Base-by-base conservation (phyloP, 2,113 vertebrate species). In the Scartelaos histophorus region DNA sequence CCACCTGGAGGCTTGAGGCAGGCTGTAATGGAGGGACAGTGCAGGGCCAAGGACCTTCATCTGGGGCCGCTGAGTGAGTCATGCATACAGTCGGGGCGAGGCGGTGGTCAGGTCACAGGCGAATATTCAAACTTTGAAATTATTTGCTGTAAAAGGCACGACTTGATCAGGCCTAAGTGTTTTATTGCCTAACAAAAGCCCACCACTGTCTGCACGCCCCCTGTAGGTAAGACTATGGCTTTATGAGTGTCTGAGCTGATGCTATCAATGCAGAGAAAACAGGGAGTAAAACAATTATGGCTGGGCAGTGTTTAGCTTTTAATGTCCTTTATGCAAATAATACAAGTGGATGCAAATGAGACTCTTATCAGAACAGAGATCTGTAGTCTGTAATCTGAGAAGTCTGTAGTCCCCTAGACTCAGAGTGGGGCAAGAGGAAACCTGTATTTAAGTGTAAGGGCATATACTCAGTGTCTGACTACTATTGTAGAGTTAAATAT, bases 1-100 rank as follows among this genome's bases (percentile, higher is more conserved):
- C 89, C 95, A 94, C 94, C 95, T 90, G 94, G 94, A 94, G 95
- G 88, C 90, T 7, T 89, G 90, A 66, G 81, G 90, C 88, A 88
- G 89, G 85, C 90, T 19, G 24, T 58, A 25, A 58, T 25, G 88
- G 90, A 67, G 78, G 89, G 85, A 87, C 83, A 89, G 90, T 56
- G 78, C 74, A 1, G 90, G 91, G 92, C 83, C 85, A 80, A 19
- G 85, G 86, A 89, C 94, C 94, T 95, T 95, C 93, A 95, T 95
- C 91, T 91, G 73, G 84, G 90, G 90, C 90, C 87, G 90, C 91
- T 85, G 92, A 92, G 93, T 73, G 88, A 90, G 82, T 82, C 78
- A 76, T 93, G 88, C 87, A 87, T 79, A 47, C 75, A 90, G 93
- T 78, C 64, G 71, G 82, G 83, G 88, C 79, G 82, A 89, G 89